Evolutionary conservation across 1,140 invertebrate genomes (phyloP).

Genomic region (Bicyclus anynana): DNA sequence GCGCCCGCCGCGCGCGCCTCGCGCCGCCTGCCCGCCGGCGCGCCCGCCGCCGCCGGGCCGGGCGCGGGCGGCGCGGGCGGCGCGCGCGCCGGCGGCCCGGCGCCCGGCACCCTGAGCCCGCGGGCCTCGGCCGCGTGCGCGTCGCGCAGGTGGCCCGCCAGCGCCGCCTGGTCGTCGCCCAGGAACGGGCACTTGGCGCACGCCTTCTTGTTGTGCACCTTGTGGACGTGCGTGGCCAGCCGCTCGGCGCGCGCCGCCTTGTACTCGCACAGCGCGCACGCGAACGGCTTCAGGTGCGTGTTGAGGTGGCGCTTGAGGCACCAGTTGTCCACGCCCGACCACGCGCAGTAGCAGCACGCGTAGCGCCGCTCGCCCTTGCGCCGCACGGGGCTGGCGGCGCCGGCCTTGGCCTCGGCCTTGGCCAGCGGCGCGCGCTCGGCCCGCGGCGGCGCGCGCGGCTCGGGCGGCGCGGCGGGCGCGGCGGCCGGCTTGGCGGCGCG

Average conservation of each 20-base stretch:
- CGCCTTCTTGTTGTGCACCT: constrained; percentile 93
- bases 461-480: constrained; percentile 28
- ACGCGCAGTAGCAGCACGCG: constrained; percentile 91
- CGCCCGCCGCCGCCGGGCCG: constrained; percentile 6
- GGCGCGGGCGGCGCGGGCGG: constrained; percentile 24
- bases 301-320: constrained; percentile 93
- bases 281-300: constrained; percentile 93
- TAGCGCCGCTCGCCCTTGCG: constrained; percentile 81
- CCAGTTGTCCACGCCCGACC: constrained; percentile 96
- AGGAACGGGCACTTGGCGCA: constrained; percentile 92
- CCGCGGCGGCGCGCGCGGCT: constrained; percentile 13
- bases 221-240: constrained; percentile 91
- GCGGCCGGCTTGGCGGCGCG: constrained; percentile 57
- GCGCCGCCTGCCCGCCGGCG: constrained; percentile 34
- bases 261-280: constrained; percentile 93
- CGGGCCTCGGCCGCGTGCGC: constrained; percentile 62
- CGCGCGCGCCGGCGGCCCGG: constrained; percentile 26
- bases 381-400: constrained; percentile 49
- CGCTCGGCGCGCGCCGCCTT: constrained; percentile 92
- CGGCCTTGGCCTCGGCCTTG: constrained; percentile 35
- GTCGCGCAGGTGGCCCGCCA: constrained; percentile 86
- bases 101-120: constrained; percentile 63
- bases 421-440: constrained; percentile 11
- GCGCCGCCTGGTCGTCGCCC: constrained; percentile 86
- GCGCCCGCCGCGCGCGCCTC: constrained; percentile 75